phyloP scores from a whole-genome alignment of 1,140 invertebrate species.

The Drosophila mojavensis region DNA sequence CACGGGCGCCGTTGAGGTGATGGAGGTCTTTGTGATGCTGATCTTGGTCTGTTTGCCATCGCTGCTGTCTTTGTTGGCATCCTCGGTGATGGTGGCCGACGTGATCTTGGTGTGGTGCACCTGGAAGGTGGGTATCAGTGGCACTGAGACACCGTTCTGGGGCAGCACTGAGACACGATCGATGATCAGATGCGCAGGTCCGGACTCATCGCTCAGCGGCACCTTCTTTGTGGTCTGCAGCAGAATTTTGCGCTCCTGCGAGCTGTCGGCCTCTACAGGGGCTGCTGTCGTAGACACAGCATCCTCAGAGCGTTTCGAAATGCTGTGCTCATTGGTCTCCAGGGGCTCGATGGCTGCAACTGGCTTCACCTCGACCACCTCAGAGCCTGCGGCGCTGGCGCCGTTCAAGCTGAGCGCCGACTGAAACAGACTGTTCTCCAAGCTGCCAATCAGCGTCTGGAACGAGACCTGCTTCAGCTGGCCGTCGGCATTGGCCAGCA shows the following conservation, averaged over 20 bases:
- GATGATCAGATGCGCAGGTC: constrained; percentile 70
- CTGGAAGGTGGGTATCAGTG: constrained; percentile 75
- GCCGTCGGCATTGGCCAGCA: constrained; percentile 57
- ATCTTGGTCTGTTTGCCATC: constrained; percentile 76
- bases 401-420: constrained; percentile 65
- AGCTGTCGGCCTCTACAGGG: constrained; percentile 2
- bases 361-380: constrained; percentile 55
- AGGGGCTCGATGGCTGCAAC: background rate
- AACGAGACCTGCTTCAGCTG: constrained; percentile 75
- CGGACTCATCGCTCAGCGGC: constrained; percentile 45
- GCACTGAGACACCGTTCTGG: constrained; percentile 52
- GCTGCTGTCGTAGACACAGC: background rate
- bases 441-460: constrained; percentile 66
- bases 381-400: constrained; percentile 45
- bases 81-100: constrained; percentile 68
- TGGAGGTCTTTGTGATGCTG: constrained; percentile 73
- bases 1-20: constrained; percentile 65
- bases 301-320: constrained; percentile 62
- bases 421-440: constrained; percentile 73
- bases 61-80: constrained; percentile 57
- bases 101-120: constrained; percentile 73
- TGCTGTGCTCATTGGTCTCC: constrained; percentile 36
- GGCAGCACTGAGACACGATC: constrained; percentile 74
- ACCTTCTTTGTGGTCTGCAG: constrained; percentile 73
- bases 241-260: constrained; percentile 55